Evolutionary conservation across 2,797 vertebrate species (phyloP).

Genomic region (Lophotriccus pileatus): DNA sequence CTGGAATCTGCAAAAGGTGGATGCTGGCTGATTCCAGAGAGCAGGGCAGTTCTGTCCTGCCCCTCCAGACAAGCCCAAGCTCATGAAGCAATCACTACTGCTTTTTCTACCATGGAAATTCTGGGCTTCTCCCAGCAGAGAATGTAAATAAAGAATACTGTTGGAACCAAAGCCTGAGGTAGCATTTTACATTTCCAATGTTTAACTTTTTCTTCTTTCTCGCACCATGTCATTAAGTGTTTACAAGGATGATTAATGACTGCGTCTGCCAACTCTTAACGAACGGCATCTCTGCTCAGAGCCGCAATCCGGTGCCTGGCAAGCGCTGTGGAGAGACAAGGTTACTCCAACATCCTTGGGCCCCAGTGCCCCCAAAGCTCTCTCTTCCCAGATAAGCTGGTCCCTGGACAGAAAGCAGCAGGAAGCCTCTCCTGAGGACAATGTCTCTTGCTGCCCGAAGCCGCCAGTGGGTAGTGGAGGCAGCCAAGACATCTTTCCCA

Average conservation of each 20-base stretch:
- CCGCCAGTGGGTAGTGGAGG: rapidly evolving
- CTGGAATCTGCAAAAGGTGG: too few species aligned
- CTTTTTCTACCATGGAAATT: neutral
- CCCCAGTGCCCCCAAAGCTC: neutral
- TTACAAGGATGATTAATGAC: constrained; percentile 65
- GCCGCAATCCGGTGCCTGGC: neutral
- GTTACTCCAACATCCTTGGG: neutral
- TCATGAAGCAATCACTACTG: neutral
- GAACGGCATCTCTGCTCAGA: constrained; percentile 28
- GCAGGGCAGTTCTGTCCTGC: neutral
- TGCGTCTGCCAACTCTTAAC: constrained; percentile 47
- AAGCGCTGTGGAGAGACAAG: neutral
- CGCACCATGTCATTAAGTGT: constrained; percentile 49
- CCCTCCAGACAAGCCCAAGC: neutral
- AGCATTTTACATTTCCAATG: neutral
- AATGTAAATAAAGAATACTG: neutral
- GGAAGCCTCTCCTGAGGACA: neutral
- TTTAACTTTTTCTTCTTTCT: constrained; percentile 48
- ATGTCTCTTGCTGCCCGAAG: rapidly evolving
- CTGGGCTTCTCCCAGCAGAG: neutral
- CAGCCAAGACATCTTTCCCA: neutral
- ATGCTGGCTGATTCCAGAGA: neutral
- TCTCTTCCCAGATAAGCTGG: neutral
- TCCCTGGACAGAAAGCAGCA: neutral
- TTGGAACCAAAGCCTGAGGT: constrained; percentile 11